phyloP scores from a whole-genome alignment of 2,888 invertebrate species.

The Agapetus fuscipes region DNA sequence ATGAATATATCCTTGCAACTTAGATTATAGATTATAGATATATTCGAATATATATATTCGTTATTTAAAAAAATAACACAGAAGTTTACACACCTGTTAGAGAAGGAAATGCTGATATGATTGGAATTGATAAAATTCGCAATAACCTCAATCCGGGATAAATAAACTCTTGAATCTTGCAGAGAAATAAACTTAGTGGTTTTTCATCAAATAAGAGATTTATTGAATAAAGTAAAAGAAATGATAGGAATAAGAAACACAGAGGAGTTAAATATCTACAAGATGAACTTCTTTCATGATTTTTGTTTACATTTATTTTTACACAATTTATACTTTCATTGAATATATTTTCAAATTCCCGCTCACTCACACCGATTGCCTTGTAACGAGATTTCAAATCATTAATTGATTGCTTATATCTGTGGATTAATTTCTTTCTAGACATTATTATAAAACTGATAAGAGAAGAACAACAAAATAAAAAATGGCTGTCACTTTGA shows the following conservation, averaged over 20 bases:
- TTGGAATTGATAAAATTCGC: slow-evolving; percentile 64
- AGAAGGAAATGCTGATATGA: slow-evolving; percentile 63
- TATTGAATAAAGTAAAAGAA: slow-evolving; percentile 1
- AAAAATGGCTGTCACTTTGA: no score
- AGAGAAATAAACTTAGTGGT: slow-evolving; percentile 50
- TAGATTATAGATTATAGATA: no score
- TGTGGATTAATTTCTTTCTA: slow-evolving; percentile 7
- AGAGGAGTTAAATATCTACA: neutral
- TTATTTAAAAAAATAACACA: no score
- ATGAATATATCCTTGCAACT: no score
- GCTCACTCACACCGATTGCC: slow-evolving; percentile 48
- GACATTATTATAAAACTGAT: no score
- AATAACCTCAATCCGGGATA: slow-evolving; percentile 70
- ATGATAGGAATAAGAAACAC: neutral
- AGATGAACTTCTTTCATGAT: neutral
- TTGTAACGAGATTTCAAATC: slow-evolving; percentile 6
- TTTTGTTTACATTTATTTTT: slow-evolving; percentile 17
- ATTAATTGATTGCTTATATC: slow-evolving; percentile 8
- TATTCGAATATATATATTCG: no score
- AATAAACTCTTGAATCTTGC: slow-evolving; percentile 69
- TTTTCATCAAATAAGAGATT: slow-evolving; percentile 11
- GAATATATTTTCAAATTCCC: slow-evolving; percentile 53
- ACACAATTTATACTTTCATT: slow-evolving; percentile 43
- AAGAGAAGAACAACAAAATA: no score
- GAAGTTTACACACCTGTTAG: slow-evolving; percentile 52